Conservation (phyloP, 1,140 invertebrate genomes). For the Brachionus manjavacas region DNA sequence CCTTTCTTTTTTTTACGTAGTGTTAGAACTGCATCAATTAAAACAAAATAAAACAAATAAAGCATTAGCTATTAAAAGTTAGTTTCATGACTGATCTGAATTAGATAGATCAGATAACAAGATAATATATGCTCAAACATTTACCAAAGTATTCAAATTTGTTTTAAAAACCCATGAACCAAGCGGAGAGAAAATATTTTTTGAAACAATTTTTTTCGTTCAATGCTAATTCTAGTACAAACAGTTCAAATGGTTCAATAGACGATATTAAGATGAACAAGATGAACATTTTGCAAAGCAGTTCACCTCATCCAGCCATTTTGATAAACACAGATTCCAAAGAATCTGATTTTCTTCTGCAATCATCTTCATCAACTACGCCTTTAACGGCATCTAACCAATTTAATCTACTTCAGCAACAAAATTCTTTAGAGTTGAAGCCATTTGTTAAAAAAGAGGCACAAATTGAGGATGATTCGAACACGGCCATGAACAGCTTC, state of each 20-base stretch:
- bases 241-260: slow-evolving; percentile 31
- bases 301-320: not conserved
- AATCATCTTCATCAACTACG: not conserved
- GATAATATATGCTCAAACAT: slow-evolving; percentile 1
- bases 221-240: not conserved
- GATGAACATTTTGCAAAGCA: not conserved
- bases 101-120: slow-evolving; percentile 17
- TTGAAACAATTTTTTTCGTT: slow-evolving; percentile 35
- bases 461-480: not conserved
- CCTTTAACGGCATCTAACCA: not conserved
- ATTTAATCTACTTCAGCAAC: not conserved
- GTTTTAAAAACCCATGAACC: slow-evolving; percentile 26
- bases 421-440: not conserved
- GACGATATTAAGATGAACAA: not conserved
- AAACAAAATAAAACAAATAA: not conserved
- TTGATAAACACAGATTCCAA: not conserved
- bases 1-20: not conserved
- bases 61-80: not conserved
- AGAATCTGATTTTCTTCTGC: not conserved
- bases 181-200: slow-evolving; percentile 40
- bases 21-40: not conserved
- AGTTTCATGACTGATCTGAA: not conserved
- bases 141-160: not conserved
- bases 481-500: not conserved
- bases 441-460: not conserved